A percentile compares a stretch with the other conserved stretches of the same genome.
Conservation (phyloP, 2,888 invertebrate species). For the Pogonocherus hispidulus region DNA sequence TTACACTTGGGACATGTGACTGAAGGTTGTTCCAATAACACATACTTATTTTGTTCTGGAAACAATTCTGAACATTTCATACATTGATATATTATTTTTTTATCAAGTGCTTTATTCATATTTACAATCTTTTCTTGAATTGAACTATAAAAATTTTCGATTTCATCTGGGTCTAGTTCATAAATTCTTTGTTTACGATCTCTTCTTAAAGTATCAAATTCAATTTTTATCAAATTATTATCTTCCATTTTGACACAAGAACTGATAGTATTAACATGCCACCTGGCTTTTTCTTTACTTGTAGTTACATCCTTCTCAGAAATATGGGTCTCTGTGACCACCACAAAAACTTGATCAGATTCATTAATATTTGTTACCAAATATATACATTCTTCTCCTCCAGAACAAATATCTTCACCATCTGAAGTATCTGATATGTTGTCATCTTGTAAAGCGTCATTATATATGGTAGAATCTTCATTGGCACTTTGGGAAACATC, state of each 20-base stretch:
- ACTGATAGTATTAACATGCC: constrained; percentile 71
- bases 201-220: constrained; percentile 75
- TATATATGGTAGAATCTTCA: constrained; percentile 34
- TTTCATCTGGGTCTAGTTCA: constrained; percentile 71
- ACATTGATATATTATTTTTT: constrained; percentile 72
- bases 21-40: constrained; percentile 45
- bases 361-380: constrained; percentile 61
- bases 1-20: constrained; percentile 73
- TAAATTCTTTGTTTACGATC: constrained; percentile 74
- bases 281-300: constrained; percentile 63
- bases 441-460: constrained; percentile 24
- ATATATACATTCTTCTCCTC: constrained; percentile 64
- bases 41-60: constrained; percentile 67
- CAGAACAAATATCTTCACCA: constrained; percentile 60
- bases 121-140: constrained; percentile 57
- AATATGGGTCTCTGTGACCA: constrained; percentile 63
- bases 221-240: constrained; percentile 69
- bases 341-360: constrained; percentile 63
- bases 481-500: constrained; percentile 33
- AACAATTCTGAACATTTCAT: constrained; percentile 77
- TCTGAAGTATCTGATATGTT: constrained; percentile 48
- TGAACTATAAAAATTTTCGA: constrained; percentile 64
- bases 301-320: constrained; percentile 63
- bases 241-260: constrained; percentile 67
- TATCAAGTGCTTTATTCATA: constrained; percentile 63